A percentile compares a stretch with the other conserved stretches of the same genome.
Evolutionary conservation across 2,797 vertebrate species (phyloP).

Genomic region (Poecilia picta): DNA sequence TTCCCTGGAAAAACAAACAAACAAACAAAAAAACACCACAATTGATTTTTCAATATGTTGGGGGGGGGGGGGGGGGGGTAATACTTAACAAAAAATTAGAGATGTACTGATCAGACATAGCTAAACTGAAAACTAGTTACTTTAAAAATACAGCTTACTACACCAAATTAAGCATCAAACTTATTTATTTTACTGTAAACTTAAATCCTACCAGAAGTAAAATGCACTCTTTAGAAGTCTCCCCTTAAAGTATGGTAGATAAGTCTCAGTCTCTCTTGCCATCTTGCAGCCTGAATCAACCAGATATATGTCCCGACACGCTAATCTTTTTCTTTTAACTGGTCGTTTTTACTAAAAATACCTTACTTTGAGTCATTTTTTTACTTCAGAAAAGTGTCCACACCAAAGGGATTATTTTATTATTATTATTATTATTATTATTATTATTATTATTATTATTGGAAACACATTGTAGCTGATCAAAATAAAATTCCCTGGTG

Average conservation of each 20-base stretch:
- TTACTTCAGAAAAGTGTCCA: neutral
- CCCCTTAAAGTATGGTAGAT: neutral
- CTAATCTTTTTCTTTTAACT: neutral
- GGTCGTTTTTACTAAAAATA: neutral
- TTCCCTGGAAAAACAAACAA: neutral
- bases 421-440: no score
- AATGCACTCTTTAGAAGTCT: neutral
- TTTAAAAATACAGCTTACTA: neutral
- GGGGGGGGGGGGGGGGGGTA: neutral
- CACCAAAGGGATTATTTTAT: no score
- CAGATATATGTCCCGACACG: neutral
- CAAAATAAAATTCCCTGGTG: neutral
- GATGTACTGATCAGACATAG: neutral
- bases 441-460: no score
- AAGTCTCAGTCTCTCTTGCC: neutral
- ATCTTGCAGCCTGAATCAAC: neutral
- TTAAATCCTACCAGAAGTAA: neutral
- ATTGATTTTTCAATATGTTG: neutral
- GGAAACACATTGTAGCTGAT: neutral
- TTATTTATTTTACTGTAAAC: neutral
- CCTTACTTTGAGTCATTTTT: neutral
- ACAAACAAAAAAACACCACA: neutral
- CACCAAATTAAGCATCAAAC: neutral
- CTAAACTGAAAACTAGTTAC: neutral
- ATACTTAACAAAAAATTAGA: neutral